Conservation (phyloP, 2,113 vertebrate genomes). For the Chionomys nivalis region DNA sequence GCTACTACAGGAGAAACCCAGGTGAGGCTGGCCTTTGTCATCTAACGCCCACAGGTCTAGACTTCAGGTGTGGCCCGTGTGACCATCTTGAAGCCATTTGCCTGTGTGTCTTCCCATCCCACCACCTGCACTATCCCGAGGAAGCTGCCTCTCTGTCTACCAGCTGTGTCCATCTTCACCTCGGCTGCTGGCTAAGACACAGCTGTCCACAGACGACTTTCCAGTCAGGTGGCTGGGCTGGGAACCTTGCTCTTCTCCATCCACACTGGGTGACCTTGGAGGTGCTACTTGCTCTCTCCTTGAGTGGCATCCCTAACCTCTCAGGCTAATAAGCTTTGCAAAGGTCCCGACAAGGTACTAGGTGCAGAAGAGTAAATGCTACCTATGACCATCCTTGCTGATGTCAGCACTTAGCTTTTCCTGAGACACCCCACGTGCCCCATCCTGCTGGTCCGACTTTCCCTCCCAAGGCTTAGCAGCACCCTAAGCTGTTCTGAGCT, state of each 20-base stretch:
- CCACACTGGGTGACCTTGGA: background rate
- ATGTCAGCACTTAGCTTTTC: background rate
- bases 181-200: background rate
- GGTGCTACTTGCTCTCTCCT: rapidly evolving
- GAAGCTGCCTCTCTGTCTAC: background rate
- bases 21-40: background rate
- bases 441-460: background rate
- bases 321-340: background rate
- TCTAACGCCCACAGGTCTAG: background rate
- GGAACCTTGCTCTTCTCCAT: background rate
- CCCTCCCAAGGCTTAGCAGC: background rate
- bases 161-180: background rate
- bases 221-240: background rate
- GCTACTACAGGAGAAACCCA: background rate
- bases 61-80: background rate
- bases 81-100: background rate
- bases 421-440: background rate
- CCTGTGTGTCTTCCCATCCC: background rate
- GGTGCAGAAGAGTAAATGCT: rapidly evolving
- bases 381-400: rapidly evolving
- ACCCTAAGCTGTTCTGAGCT: background rate
- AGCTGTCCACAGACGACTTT: background rate
- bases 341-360: rapidly evolving
- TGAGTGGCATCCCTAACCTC: background rate
- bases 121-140: background rate